Base-by-base conservation (phyloP, 2,888 invertebrate species). In the Deilephila porcellus region DNA sequence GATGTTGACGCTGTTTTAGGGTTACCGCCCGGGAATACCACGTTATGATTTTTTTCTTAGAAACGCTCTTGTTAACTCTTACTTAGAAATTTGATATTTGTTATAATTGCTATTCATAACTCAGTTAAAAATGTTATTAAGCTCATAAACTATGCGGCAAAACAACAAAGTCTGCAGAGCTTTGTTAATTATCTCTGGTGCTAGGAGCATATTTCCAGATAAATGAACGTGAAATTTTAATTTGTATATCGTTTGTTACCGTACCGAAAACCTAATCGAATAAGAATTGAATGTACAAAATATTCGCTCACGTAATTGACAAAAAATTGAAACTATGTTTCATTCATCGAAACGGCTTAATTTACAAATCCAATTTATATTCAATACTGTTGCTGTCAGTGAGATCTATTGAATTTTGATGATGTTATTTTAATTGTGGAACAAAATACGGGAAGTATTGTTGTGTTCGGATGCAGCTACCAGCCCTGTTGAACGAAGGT, bases 341-440 rank as follows among this genome's bases (percentile, higher is more conserved):
- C 84, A 83, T 80, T 83, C 83, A 80, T 77, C 78, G 82, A 75
- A 80, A 80, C 81, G 81, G 84, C 80, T 87, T 86, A 85, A 86
- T 88, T 87, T 87, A 83, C 83, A 86, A 87, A 87, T 83, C 80
- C 87, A 87, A 87, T 87, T 85, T 86, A 83, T 83, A 82, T 82
- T 81, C 83, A 83, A 85, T 83, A 84, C 80, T 81, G 78, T 80
- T 81, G 78, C 83, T 83, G 85, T 83, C 84, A 80, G 81, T 83
- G 81, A 82, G 79, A 86, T 85, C 83, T 86, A 85, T 85, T 86
- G 85, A 83, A 85, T 86, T 85, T 86, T 82, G 82, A 84, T 84
- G 82, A 80, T 78, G 79, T 79, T 82, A 82, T 85, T 84, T 82
- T 73, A 82, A 73, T 79, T 74, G 75, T 74, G 73, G 75, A 71